Evolutionary conservation across 1,140 invertebrate species (phyloP).

Genomic region (Aethina tumida): DNA sequence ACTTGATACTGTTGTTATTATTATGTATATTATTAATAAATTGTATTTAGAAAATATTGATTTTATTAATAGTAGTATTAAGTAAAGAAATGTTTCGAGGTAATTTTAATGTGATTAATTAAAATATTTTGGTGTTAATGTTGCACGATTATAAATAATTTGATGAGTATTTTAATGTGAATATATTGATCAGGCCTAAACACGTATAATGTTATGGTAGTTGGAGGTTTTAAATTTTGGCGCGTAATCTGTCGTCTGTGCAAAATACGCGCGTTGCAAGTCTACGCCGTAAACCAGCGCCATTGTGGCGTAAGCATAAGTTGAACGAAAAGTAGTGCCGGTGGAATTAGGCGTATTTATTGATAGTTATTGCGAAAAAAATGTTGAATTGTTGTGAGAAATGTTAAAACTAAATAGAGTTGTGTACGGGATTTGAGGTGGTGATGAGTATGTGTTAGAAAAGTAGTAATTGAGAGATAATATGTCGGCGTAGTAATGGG

Average conservation of each 20-base stretch:
- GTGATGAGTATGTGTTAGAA: slow-evolving; percentile 9
- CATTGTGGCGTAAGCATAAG: slow-evolving; percentile 25
- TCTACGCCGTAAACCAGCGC: slow-evolving; percentile 25
- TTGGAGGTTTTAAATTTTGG: slow-evolving; percentile 13
- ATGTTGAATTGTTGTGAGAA: slow-evolving; percentile 9
- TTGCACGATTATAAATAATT: no score
- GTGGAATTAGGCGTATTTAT: slow-evolving; percentile 5
- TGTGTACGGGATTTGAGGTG: slow-evolving; percentile 1
- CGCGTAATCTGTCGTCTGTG: slow-evolving; percentile 16
- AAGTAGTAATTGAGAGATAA: slow-evolving; percentile 23
- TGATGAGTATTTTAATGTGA: no score
- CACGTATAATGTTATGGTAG: no score
- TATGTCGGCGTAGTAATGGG: slow-evolving; percentile 40
- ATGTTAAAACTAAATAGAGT: slow-evolving; percentile 1
- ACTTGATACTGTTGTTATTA: no score
- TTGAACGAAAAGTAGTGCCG: slow-evolving; percentile 30
- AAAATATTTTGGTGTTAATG: no score
- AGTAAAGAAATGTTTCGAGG: no score
- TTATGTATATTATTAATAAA: no score
- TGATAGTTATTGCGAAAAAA: slow-evolving; percentile 7
- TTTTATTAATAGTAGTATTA: no score
- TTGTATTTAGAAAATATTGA: no score
- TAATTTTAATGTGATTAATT: no score
- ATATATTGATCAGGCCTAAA: no score
- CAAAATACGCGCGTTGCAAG: slow-evolving; percentile 30